Base-by-base conservation (phyloP, 2,888 invertebrate genomes). In the Cepaea hortensis region DNA sequence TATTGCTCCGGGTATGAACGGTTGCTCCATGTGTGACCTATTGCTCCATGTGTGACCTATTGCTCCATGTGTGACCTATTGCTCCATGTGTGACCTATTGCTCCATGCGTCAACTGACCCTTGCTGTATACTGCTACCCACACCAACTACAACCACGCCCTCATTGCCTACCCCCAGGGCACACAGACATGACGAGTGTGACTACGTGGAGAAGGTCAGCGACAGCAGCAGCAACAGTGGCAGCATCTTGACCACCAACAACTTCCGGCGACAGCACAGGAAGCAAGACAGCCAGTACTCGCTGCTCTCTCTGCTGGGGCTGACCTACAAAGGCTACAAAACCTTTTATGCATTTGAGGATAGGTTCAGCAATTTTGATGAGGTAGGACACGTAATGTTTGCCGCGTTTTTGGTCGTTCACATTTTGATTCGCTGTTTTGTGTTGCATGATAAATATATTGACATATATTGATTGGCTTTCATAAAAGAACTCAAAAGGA, bases 331-430 rank as follows among this genome's bases (percentile, higher is more conserved):
- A 35, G 82, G 77, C 35, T 85, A 84, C 86, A 79, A 82, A 46
- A 86, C 89, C 11, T 93, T 93, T 89, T 91, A 90, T 86, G 91
- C 93, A 11, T 92, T 94, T 85, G 91, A 92, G 81, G 94, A 94
- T 85, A 92, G 93, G 82, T 94, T 94, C 88, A 86, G 92, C 87
- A 93, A 92, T 55, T 93, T 95, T 85, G 93, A 94, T 1, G 94
- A 94, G 87, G 94, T 95, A 20, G 93, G 79, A 55, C 7, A 5
- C 20, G 35, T 35, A 20, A 11, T 62, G 13, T 20, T 3, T 55
- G 55, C 55, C 55, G 11, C 7, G 11, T 55, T 55, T 55, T 55
- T 55, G 55, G 6, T 55, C 55, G 11, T 55, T 55, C 11, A 6
- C 6, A 55, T 55, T 55, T 55, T 55, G 55, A 55, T 55, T 55